phyloP scores from a whole-genome alignment of 2,113 vertebrate species.

The Bubo blakistoni region DNA sequence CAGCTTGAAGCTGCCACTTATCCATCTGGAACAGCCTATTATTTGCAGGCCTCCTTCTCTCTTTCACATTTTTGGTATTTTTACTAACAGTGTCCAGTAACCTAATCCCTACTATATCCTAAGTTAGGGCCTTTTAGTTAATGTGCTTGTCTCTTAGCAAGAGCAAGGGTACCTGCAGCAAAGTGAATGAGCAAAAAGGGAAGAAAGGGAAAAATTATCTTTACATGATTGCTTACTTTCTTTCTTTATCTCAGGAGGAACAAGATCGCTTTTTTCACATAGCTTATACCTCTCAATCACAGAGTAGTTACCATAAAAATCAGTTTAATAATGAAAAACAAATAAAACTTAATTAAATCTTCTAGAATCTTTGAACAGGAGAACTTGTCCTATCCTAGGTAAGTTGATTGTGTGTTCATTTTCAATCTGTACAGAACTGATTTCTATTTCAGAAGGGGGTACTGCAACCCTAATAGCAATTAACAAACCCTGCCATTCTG shows the following conservation, averaged over 20 bases:
- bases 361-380: not conserved
- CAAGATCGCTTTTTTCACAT: not conserved
- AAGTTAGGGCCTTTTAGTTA: not conserved
- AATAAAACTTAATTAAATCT: not conserved
- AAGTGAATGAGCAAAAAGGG: not conserved
- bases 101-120: not conserved
- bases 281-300: not conserved
- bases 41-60: rapidly evolving
- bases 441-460: not conserved
- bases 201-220: not conserved
- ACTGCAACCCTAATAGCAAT: not conserved
- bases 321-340: not conserved
- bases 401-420: not conserved
- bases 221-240: not conserved
- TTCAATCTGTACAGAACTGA: not conserved
- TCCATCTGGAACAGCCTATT: not conserved
- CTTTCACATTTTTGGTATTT: not conserved
- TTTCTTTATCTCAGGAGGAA: not conserved
- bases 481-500: not conserved
- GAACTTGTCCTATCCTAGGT: not conserved
- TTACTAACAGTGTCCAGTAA: not conserved
- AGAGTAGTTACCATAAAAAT: not conserved
- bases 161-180: not conserved
- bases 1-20: not conserved
- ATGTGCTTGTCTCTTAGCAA: not conserved